Conservation (phyloP, 2,888 invertebrate genomes). For the Micropterix aruncella region DNA sequence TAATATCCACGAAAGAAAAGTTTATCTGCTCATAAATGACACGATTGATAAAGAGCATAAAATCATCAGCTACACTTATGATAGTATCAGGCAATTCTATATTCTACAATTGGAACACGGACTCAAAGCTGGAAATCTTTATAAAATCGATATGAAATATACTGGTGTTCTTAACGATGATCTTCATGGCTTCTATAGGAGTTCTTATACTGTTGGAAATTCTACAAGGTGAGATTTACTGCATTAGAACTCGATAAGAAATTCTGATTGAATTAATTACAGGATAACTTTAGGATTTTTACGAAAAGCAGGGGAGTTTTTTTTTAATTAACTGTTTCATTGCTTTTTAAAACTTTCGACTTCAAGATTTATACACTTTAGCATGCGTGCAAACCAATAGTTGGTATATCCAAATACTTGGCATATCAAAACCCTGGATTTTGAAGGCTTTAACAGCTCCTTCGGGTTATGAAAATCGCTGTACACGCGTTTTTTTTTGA, state of each 20-base stretch:
- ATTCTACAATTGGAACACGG: conserved; percentile 45
- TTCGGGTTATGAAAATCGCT: no score
- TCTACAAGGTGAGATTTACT: conserved; percentile 45
- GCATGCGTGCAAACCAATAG: no score
- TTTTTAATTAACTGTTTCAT: no score
- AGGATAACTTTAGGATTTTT: no score
- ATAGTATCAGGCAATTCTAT: conserved; percentile 52
- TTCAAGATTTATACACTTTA: no score
- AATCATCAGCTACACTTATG: conserved; percentile 33
- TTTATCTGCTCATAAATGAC: conserved; percentile 29
- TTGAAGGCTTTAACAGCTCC: no score
- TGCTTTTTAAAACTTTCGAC: no score
- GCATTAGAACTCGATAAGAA: conserved; percentile 8
- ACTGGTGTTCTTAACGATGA: conserved; percentile 59
- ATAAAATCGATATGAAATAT: conserved; percentile 54
- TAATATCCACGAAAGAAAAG: conserved; percentile 40
- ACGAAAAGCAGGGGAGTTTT: no score
- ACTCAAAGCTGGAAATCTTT: conserved; percentile 43
- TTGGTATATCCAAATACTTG: no score
- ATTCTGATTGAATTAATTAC: no score
- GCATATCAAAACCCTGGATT: no score
- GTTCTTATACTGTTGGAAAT: conserved; percentile 57
- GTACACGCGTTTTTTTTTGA: no score
- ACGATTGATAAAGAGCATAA: conserved; percentile 21
- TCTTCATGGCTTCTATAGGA: conserved; percentile 70